Evolutionary conservation across 2,113 vertebrate genomes (phyloP).

Genomic region (Ptilorrhoa leucosticta): DNA sequence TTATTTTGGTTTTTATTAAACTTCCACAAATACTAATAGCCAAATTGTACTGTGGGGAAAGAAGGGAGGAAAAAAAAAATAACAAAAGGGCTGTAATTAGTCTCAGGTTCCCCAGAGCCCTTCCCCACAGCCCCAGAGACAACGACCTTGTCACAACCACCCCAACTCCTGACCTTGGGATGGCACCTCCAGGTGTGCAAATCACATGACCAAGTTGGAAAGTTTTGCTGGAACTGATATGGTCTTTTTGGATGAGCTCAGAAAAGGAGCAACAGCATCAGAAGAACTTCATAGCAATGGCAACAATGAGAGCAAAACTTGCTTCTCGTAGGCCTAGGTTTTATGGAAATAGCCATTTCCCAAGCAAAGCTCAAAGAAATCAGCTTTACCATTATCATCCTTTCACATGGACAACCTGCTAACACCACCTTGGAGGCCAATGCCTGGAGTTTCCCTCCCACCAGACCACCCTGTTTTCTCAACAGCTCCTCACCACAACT

Average conservation of each 20-base stretch:
- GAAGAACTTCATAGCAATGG: not conserved
- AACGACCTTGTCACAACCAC: fast-evolving
- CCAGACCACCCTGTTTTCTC: not conserved
- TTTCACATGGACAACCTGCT: fast-evolving
- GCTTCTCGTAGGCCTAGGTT: not conserved
- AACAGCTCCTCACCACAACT: not conserved
- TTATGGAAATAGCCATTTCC: not conserved
- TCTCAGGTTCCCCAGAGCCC: not conserved
- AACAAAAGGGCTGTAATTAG: not conserved
- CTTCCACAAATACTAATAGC: not conserved
- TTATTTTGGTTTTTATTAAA: slow-evolving; percentile 25
- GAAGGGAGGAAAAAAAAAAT: not conserved
- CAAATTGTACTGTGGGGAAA: not conserved
- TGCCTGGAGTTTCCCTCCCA: not conserved
- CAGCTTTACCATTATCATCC: no score
- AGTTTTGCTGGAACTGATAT: not conserved
- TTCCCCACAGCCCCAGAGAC: not conserved
- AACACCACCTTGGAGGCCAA: not conserved
- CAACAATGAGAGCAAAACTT: not conserved
- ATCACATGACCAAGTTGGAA: fast-evolving
- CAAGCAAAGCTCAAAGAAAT: not conserved
- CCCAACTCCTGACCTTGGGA: fast-evolving
- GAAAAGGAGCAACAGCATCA: not conserved
- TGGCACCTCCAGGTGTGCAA: not conserved
- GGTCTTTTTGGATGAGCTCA: not conserved